A percentile compares a stretch with the other conserved stretches of the same genome.
Conservation (phyloP, 2,113 vertebrate genomes). For the Zosterops borbonicus region DNA sequence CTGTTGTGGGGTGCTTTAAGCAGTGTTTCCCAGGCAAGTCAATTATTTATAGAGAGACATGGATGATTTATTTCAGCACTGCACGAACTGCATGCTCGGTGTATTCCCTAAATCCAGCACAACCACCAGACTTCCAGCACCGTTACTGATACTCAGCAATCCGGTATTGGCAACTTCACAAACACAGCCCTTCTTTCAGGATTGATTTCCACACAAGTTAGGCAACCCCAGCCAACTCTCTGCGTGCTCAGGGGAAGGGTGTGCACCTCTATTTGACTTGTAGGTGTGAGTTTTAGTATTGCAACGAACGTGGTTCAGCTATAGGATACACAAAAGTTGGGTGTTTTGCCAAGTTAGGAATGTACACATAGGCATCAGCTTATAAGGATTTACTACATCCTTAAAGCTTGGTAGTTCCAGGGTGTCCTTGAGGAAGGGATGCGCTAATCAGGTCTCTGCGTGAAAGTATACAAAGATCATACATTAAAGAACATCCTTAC, state of each 20-base stretch:
- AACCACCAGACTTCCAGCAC: too few relatives aligned
- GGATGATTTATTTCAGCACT: accelerated
- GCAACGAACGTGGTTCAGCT: accelerated
- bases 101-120: not conserved
- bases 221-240: not conserved
- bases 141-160: not conserved
- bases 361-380: accelerated
- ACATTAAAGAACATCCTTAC: not conserved
- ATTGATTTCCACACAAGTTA: not conserved
- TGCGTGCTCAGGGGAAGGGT: accelerated
- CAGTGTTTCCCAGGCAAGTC: too few relatives aligned
- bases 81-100: accelerated
- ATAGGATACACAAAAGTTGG: accelerated
- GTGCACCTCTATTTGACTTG: not conserved
- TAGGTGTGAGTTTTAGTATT: not conserved
- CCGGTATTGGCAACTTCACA: too few relatives aligned
- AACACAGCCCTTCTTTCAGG: too few relatives aligned
- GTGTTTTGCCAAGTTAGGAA: not conserved
- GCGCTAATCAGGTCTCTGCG: accelerated
- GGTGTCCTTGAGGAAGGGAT: not conserved
- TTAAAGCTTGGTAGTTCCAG: too few relatives aligned
- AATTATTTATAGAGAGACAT: not conserved
- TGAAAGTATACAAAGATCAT: not conserved
- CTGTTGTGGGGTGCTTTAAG: too few relatives aligned
- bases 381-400: not conserved